A percentile compares a stretch with the other conserved stretches of the same genome.
These are phyloP conservation scores for Lasioglossum lativentre DNA, from an alignment of 2,888 invertebrate genomes.

Conservation along the genomic window DNA sequence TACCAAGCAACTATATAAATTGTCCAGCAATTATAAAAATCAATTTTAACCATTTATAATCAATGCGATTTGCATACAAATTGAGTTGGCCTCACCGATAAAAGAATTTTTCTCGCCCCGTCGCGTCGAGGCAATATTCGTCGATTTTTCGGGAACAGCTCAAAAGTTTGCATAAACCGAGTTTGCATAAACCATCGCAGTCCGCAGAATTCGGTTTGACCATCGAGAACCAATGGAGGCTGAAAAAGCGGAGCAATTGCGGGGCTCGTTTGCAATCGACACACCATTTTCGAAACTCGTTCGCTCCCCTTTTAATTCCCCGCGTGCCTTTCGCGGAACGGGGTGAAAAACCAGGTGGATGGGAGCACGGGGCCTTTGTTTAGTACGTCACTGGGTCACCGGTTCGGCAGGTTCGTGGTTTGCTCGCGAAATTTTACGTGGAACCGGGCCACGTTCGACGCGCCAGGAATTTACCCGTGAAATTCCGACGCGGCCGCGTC, in stretches of 20 bases:
- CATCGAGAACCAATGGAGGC: background rate
- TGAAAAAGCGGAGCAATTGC: background rate
- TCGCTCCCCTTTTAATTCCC: conserved; percentile 9
- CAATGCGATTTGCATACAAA: background rate
- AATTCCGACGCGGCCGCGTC: conserved; percentile 49
- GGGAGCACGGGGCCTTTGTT: conserved; percentile 8
- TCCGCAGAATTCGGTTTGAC: background rate
- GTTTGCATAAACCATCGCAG: background rate
- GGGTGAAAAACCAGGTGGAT: background rate
- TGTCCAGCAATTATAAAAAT: background rate
- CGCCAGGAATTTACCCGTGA: conserved; percentile 53
- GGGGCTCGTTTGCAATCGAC: conserved; percentile 22
- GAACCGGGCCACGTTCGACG: conserved; percentile 46
- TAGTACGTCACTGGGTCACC: conserved; percentile 26
- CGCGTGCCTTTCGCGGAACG: background rate
- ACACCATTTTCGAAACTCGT: conserved; percentile 43
- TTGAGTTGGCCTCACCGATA: too few relatives aligned
- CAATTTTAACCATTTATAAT: background rate
- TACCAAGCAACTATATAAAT: too few relatives aligned
- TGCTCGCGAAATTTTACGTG: conserved; percentile 46
- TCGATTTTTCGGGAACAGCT: background rate
- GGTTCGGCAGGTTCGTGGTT: conserved; percentile 4
- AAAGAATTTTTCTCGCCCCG: too few relatives aligned
- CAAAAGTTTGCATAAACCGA: background rate
- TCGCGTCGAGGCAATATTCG: background rate